Percentiles rank a stretch among this genome's conserved stretches.
phyloP scores from a whole-genome alignment of 2,113 vertebrate genomes.

The Cololabis saira region DNA sequence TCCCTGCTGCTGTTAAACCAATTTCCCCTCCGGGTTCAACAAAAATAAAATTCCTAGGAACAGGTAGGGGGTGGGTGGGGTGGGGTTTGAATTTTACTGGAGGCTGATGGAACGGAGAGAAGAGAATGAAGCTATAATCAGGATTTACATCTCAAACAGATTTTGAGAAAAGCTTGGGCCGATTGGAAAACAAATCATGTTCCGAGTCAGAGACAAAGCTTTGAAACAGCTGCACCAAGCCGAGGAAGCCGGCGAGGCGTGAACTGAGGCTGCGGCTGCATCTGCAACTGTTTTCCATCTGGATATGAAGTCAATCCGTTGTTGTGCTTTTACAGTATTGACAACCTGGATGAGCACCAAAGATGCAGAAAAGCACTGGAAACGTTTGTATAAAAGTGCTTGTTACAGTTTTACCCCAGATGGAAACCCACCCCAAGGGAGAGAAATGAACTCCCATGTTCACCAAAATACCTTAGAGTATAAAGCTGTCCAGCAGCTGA shows the following conservation, averaged over 20 bases:
- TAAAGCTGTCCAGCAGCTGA: too few species aligned
- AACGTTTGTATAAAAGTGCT: too few species aligned
- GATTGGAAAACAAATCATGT: slow-evolving; percentile 22
- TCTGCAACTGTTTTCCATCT: not conserved
- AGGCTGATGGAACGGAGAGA: slow-evolving; percentile 7
- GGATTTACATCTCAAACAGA: slow-evolving; percentile 32
- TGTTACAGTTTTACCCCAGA: too few species aligned
- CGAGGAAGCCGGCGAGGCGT: not conserved
- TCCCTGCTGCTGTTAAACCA: slow-evolving; percentile 40
- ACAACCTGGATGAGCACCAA: too few species aligned
- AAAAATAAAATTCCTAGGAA: slow-evolving; percentile 31
- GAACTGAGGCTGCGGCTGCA: not conserved
- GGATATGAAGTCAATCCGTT: too few species aligned
- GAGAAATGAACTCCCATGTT: too few species aligned
- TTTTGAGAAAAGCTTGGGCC: not conserved
- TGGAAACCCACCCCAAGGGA: too few species aligned
- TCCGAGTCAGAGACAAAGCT: slow-evolving; percentile 16
- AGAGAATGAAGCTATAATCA: not conserved
- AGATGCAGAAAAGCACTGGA: too few species aligned
- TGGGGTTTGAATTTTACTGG: not conserved
- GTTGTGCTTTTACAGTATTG: too few species aligned
- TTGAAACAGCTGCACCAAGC: not conserved
- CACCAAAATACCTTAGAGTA: too few species aligned
- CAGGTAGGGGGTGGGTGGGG: not conserved
- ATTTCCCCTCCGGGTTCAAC: slow-evolving; percentile 34